Base-by-base conservation (phyloP, 2,797 vertebrate genomes). In the Brotula barbata region DNA sequence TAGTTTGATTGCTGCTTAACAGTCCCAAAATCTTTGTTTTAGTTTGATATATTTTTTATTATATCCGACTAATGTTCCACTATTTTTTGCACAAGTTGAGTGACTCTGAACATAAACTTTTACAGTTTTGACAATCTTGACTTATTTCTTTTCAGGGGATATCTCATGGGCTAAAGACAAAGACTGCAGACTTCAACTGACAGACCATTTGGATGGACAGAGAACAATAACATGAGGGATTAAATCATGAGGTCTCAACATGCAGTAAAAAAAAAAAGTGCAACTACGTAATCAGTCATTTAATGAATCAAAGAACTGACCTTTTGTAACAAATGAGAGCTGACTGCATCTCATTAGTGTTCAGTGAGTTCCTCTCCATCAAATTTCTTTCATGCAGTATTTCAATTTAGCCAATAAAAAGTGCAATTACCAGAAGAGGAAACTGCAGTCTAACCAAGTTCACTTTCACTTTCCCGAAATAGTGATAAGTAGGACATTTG, bases 161-260 rank as follows among this genome's bases (percentile, higher is more conserved):
- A 99, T 88, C 93, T 99, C 60, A 97, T 98, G 96, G 96, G 97
- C 64, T 98, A 93, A 89, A 78, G 62, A 31, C 12, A 28, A 15
- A 31, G 7, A 36, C 6, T 3, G 19, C 39, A 8, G 33, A 5
- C 44, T 42, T 28, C 36, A 17, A 45, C 52, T 48, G 36, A 17
- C 15, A 14, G 22, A 68, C 36, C 17, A 42, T 43, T 40, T 46
- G 20, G 51, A 77, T 10, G 25, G 48, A 71, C 14, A 7, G 20
- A 69, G 15, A 52, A 57, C 50, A 31, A 58, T 31, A 37, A 44
- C 13, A 59, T 17, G 45, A 37, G 11, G 31, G 9, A 6, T 9
- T 12, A 7, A 55, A 31, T 43, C 16, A 19, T 23, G 31, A 9
- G 31, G 31, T 8, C 13, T 22, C 6, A 47, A 58, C 22, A 61